Conservation (phyloP, 2,113 vertebrate species). For the Pteronura brasiliensis region DNA sequence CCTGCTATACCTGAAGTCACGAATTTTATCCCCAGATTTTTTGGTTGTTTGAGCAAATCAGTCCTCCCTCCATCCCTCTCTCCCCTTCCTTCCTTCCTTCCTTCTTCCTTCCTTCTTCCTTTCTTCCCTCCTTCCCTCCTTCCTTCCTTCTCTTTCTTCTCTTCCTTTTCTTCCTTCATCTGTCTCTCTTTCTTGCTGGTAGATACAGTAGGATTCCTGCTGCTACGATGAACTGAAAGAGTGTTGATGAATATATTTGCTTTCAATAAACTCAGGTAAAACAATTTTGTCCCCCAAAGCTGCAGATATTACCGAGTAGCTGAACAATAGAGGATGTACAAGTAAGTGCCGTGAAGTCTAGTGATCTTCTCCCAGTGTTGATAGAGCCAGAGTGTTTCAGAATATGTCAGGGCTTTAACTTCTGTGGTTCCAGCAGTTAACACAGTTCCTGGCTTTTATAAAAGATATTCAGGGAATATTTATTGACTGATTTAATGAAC, state of each 20-base stretch:
- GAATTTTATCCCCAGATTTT: background rate
- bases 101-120: rapidly evolving
- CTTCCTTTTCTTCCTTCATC: background rate
- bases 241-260: background rate
- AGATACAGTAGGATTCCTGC: background rate
- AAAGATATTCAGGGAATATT: background rate
- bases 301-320: background rate
- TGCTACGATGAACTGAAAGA: background rate
- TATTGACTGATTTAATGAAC: background rate
- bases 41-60: background rate
- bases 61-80: no score
- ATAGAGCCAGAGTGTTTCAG: background rate
- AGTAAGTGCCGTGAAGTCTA: background rate
- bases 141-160: rapidly evolving
- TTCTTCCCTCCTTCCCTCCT: no score
- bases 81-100: no score
- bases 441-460: background rate
- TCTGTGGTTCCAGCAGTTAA: background rate
- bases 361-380: background rate
- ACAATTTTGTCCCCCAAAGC: background rate
- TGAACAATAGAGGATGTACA: background rate
- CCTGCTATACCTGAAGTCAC: background rate
- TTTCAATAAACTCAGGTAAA: background rate
- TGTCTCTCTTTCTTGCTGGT: background rate
- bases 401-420: background rate